Evolutionary conservation across 2,797 vertebrate species (phyloP), one percentile per base, ranked within the genome.

Genomic region (Lophura swinhoii): DNA sequence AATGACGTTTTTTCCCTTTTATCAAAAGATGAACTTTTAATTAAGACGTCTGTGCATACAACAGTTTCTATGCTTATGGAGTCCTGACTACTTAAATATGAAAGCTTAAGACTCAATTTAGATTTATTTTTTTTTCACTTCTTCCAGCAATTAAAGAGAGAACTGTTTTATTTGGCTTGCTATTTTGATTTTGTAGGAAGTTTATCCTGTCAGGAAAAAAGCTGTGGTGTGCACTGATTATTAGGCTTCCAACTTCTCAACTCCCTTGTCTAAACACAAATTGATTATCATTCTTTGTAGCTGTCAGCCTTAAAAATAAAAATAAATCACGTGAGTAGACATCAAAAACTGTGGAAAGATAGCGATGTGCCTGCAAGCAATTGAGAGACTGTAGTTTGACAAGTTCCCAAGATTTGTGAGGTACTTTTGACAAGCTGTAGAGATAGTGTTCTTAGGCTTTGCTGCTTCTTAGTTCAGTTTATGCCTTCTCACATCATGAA

Each of bases 101-200:
- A 88, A 82, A 63, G 73, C 48, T 63, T 88, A 87, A 79, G 48
- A 79, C 22, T 14, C 10, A 63, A 8, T n/a, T 85, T 78, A 22
- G 6, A 48, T 53, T 37, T 37, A n/a, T 26, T 49, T 49, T 49
- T 68, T 91, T 68, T 91, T 88, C 62, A 37, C 33, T 76, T 74
- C 63, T 88, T 80, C 46, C 55, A 71, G 6, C 35, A 66, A 31
- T 69, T 83, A 23, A 14, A 69, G 72, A 87, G 10, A 53, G 82
- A 8, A 55, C 62, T 93, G 31, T 93, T 94, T 81, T 84, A 66
- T 43, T 93, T 94, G 76, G 59, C 69, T 92, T 75, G 22, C n/a
- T 48, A 31, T 71, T 91, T 33, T 69, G 71, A 59, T 74, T 93
- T 73, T 85, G 23, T 53, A 77, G 37, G 58, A 89, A 68, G 41